Base-by-base conservation (phyloP, 2,113 vertebrate genomes). In the Phycodurus eques region DNA sequence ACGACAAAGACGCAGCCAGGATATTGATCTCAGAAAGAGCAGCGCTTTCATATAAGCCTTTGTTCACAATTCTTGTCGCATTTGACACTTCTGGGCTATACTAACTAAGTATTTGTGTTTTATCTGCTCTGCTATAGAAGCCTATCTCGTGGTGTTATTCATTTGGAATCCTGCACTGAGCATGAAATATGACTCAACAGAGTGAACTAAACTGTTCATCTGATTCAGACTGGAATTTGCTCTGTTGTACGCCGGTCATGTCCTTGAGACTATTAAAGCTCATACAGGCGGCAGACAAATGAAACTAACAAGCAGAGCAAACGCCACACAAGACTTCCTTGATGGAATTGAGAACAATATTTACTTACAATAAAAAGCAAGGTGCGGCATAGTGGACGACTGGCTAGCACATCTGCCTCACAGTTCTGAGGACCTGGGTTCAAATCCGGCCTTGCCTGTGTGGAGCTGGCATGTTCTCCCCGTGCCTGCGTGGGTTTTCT, bases 1-100 rank as follows among this genome's bases (percentile, higher is more conserved):
- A 42, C 59, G 74, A 91, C 90, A 90, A 89, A 84, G 70, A 68
- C 77, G 4, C 0, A 10, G 35, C 80, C 82, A 90, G 92, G 92
- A 92, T 85, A 91, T 91, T 90, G 87, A 88, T 88, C 86, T 73
- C 85, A 68, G 81, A 77, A 13, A 78, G 72, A 70, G 33, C 71
- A 59, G 4, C 5, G 43, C 76, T 83, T 82, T 73, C 70, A 68
- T 64, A n/a, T 53, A 82, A 14, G 46, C 80, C 76, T 87, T 76
- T 80, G 80, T 83, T 80, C 65, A 65, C 42, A 64, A 27, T 35
- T 76, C 70, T 81, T 77, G 71, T 83, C 85, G 20, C 10, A 73
- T 84, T 79, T 77, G 66, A 67, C 71, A 77, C 81, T 73, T 53
- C 46, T 1, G 47, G 35, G 77, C 82, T 86, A 83, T 85, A 89